phyloP scores from a whole-genome alignment of 2,797 vertebrate genomes.

The Cirrhinus molitorella region DNA sequence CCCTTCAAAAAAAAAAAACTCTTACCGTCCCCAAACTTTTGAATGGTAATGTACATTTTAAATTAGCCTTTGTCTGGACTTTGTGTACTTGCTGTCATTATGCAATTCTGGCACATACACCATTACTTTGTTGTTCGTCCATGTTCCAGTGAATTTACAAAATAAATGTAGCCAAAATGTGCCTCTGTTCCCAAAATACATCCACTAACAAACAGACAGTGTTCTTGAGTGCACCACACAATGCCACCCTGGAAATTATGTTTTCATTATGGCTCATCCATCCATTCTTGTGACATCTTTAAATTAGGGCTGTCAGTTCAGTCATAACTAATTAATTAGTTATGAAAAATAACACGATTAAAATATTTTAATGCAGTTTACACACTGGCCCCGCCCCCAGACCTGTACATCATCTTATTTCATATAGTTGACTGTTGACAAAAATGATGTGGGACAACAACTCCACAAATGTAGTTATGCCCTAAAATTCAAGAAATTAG shows the following conservation, averaged over 20 bases:
- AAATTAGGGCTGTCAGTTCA: too few relatives aligned
- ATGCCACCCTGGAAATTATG: background rate
- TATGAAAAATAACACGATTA: too few relatives aligned
- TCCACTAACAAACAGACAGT: background rate
- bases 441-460: too few relatives aligned
- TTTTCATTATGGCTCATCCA: background rate
- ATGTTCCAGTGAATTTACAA: conserved; percentile 10
- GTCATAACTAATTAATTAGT: too few relatives aligned
- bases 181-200: background rate
- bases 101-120: background rate
- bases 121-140: conserved; percentile 5
- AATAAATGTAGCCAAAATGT: background rate
- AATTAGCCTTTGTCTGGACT: background rate
- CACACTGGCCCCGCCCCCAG: too few relatives aligned
- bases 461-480: too few relatives aligned
- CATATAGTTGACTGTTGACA: too few relatives aligned
- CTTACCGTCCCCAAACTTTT: background rate
- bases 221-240: background rate
- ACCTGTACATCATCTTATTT: too few relatives aligned
- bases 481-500: too few relatives aligned
- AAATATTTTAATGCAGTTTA: too few relatives aligned
- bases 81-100: background rate
- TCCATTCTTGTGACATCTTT: background rate
- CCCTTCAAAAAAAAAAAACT: background rate
- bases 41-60: background rate